Conservation (phyloP, 2,113 vertebrate genomes). For the Sphaerodactylus townsendi region DNA sequence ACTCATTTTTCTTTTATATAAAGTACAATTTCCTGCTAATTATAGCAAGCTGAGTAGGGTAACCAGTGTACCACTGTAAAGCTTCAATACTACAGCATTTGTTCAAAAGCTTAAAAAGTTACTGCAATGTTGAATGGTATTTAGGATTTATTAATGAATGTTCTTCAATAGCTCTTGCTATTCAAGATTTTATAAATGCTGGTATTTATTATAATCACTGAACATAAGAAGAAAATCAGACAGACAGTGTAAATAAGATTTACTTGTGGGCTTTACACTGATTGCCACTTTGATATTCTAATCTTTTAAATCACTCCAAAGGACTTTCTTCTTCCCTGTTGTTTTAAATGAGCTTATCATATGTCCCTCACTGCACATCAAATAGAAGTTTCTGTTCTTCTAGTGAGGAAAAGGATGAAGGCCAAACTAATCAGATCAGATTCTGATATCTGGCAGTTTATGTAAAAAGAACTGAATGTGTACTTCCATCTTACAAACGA, state of each 20-base stretch:
- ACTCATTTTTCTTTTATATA: not conserved
- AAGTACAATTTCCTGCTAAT: not conserved
- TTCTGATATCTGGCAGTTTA: not conserved
- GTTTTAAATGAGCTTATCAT: not conserved
- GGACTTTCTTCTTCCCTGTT: slow-evolving; percentile 17
- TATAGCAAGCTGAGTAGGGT: not conserved
- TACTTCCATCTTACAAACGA: slow-evolving; percentile 20
- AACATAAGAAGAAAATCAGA: slow-evolving; percentile 13
- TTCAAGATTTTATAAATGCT: slow-evolving; percentile 35
- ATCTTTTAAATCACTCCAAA: not conserved
- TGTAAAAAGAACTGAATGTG: slow-evolving; percentile 3
- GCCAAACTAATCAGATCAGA: not conserved
- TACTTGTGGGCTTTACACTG: slow-evolving; percentile 44
- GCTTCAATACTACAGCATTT: not conserved
- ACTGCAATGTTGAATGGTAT: not conserved
- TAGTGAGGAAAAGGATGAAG: not conserved
- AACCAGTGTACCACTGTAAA: too few relatives aligned
- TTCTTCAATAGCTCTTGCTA: not conserved
- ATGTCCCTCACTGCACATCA: not conserved
- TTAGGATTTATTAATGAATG: not conserved
- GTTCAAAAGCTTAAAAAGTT: not conserved
- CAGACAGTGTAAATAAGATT: slow-evolving; percentile 14
- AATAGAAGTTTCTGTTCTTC: not conserved
- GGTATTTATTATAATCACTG: slow-evolving; percentile 31
- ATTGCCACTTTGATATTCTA: slow-evolving; percentile 9